Evolutionary conservation across 2,888 invertebrate genomes (phyloP).

Genomic region (Abscondita cerata): DNA sequence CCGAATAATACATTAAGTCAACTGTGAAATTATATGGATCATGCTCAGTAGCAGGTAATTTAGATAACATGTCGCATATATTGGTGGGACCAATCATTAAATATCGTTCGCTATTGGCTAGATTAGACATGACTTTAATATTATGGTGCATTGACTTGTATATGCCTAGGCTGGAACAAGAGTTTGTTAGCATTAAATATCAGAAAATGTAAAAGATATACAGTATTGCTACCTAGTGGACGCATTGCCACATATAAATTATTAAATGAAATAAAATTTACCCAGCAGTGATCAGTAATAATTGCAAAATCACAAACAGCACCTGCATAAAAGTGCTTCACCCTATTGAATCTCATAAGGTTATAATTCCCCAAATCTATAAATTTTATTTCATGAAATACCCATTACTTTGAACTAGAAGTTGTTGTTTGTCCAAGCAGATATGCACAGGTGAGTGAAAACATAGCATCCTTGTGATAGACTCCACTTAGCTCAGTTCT

Average conservation of each 20-base stretch:
- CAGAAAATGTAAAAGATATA: no score
- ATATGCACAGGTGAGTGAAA: conserved; percentile 64
- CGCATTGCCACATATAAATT: no score
- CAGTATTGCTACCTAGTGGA: no score
- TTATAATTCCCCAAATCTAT: no score
- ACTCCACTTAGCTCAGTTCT: conserved; percentile 63
- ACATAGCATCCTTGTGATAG: conserved; percentile 69
- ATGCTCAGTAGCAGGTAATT: conserved; percentile 68
- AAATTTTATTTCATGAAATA: no score
- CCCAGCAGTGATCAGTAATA: no score
- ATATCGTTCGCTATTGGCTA: conserved; percentile 49
- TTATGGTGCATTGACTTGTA: conserved; percentile 61
- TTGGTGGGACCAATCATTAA: conserved; percentile 47
- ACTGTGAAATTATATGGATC: conserved; percentile 71
- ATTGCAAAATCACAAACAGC: no score
- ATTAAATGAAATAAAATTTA: no score
- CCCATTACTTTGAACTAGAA: conserved; percentile 48
- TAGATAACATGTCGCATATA: conserved; percentile 60
- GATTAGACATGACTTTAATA: conserved; percentile 55
- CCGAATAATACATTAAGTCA: conserved; percentile 68
- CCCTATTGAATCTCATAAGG: no score
- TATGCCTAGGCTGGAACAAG: conserved; percentile 49
- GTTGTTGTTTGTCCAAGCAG: conserved; percentile 49
- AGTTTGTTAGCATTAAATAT: neutral
- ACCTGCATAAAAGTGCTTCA: no score